Base-by-base conservation (phyloP, 2,797 vertebrate genomes). In the Allobates femoralis region DNA sequence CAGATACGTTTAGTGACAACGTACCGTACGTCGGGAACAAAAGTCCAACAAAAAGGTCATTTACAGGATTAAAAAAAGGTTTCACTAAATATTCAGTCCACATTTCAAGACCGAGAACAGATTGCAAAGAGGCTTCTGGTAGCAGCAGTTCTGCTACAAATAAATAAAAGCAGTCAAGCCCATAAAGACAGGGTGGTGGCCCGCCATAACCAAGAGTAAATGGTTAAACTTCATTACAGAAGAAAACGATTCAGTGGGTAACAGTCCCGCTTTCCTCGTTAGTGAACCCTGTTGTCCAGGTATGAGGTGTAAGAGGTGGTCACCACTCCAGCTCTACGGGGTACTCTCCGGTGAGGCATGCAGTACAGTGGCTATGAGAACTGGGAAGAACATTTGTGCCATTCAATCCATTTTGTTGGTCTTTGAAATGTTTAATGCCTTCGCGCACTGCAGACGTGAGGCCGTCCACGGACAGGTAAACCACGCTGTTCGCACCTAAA, bases 321-420 rank as follows among this genome's bases (percentile, higher is more conserved):
- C 94, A 98, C 98, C 98, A 99, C 55, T 99, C 97, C 23, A 99
- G 91, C 88, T 99, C 96, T 19, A 99, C 96, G 0, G 98, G 98
- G 73, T 99, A 99, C 85, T 97, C 95, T 87, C 98, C 98, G 0
- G 98, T 99, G 79, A 99, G 96, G 85, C 98, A 99, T 0, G 98
- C 98, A 0, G 94, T 99, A 92, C 98, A 99, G 84, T 99, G 97
- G 32, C 97, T 96, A 0, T 92, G 90, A 90, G 92, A 96, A 55
- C 86, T 90, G 19, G 56, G n/a, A 1, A 86, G n/a, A 0, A 90
- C 91, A 67, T 91, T 94, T 16, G 88, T 90, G 0, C 19, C 79
- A 89, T 92, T 93, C 18, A 90, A 87, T 50, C 90, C 91, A 89
- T 93, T 92, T 93, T 90, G 89, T 90, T 92, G 89, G 91, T 94